Base-by-base conservation (phyloP, 1,140 invertebrate genomes). In the Drosophila novamexicana region DNA sequence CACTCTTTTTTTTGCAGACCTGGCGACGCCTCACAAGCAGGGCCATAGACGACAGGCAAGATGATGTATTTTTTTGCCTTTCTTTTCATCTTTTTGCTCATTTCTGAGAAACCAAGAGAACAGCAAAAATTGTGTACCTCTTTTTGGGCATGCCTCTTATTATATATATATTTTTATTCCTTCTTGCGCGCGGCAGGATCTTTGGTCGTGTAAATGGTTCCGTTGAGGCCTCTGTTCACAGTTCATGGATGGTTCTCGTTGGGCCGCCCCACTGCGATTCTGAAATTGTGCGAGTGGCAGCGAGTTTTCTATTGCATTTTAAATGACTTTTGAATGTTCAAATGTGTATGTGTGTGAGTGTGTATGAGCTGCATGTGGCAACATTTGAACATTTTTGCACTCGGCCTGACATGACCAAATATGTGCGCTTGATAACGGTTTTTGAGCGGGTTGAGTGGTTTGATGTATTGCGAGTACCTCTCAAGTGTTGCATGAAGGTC, bases 301-400 rank as follows among this genome's bases (percentile, higher is more conserved):
- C 64, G 71, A 44, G 63, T 77, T 72, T 83, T 74, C 81, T 79
- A 74, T 75, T 85, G 77, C 67, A 85, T 78, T 85, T 75, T 56
- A 78, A 75, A 85, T 75, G 74, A 85, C 58, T 67, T 71, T 67
- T 72, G 66, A 61, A 74, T 68, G 64, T 29, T 37, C 47, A 40
- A 45, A 54, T 62, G 50, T 75, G 59, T 54, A 34, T 53, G 50
- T 58, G 50, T 47, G 47, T 47, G 45, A 49, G 57, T 58, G 52
- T 57, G 40, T 39, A 61, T 74, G 54, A 42, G 58, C 75, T 77
- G 62, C 63, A 77, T 74, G 75, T 75, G 67, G 59, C 50, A 70
- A 58, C 50, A 63, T 70, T 62, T 70, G 9, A 66, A 61, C 49
- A 14, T 32, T 50, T 56, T 44, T 67, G 53, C 69, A 57, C 61